Percentiles rank a stretch among this genome's conserved stretches.
These are phyloP conservation scores for Tetraodon nigroviridis DNA, from an alignment of 2,113 vertebrate species.

Conservation along the genomic window DNA sequence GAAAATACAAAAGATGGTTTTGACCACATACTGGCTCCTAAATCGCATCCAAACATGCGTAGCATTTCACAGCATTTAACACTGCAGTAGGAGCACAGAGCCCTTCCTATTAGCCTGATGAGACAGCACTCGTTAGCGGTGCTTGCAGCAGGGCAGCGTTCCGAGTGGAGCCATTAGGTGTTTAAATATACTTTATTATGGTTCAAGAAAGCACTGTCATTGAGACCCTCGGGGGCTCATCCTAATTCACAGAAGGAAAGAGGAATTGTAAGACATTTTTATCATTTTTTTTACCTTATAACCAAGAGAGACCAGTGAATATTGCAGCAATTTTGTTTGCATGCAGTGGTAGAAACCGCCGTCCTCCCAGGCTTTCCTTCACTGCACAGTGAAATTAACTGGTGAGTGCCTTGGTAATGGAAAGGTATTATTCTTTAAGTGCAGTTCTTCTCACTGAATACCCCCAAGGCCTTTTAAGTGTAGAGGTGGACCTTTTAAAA, in stretches of 20 bases:
- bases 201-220: constrained; percentile 50
- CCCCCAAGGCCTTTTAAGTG: constrained; percentile 48
- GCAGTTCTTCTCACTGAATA: constrained; percentile 48
- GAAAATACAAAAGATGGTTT: constrained; percentile 5
- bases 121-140: constrained; percentile 51
- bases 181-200: constrained; percentile 68
- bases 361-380: constrained; percentile 39
- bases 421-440: constrained; percentile 69
- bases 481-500: constrained; percentile 37
- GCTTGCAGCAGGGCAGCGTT: constrained; percentile 38
- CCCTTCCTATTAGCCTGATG: constrained; percentile 45
- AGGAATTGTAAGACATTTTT: constrained; percentile 23
- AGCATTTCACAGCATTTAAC: constrained; percentile 16
- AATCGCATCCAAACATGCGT: constrained; percentile 5
- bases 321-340: constrained; percentile 13
- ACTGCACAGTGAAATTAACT: constrained; percentile 49
- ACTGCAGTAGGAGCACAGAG: constrained; percentile 28
- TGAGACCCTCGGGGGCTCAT: constrained; percentile 45
- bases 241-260: constrained; percentile 46
- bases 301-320: neutral
- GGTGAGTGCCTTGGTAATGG: constrained; percentile 62
- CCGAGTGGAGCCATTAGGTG: constrained; percentile 58
- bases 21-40: neutral
- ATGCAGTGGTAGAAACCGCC: constrained; percentile 27
- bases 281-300: constrained; percentile 3